Conservation (phyloP, 2,113 vertebrate species). For the Bettongia penicillata region DNA sequence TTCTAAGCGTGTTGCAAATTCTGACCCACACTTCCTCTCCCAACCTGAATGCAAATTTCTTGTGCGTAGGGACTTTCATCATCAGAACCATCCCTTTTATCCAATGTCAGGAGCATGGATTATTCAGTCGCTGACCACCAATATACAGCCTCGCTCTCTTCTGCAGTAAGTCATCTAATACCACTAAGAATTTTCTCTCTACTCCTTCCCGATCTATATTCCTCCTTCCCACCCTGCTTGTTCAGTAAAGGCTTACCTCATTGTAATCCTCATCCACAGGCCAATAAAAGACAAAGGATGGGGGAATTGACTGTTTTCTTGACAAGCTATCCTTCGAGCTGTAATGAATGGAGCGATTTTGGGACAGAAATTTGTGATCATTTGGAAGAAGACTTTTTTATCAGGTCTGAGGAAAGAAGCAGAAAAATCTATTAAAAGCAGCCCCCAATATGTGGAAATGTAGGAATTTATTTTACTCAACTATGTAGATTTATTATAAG, state of each 20-base stretch:
- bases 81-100: background rate
- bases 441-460: background rate
- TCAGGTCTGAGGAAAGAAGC: background rate
- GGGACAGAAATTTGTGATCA: background rate
- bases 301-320: background rate
- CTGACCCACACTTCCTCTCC: background rate
- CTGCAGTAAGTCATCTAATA: too few species aligned
- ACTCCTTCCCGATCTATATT: background rate
- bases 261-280: background rate
- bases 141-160: background rate
- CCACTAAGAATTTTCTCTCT: background rate
- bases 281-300: background rate
- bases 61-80: background rate
- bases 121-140: background rate
- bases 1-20: background rate
- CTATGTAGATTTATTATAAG: too few species aligned
- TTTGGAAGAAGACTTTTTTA: background rate
- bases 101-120: background rate
- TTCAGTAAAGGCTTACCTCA: background rate
- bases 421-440: background rate
- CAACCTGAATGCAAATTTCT: background rate
- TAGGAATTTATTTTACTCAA: background rate
- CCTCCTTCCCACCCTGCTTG: too few species aligned
- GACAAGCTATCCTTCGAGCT: background rate
- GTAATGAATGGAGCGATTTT: background rate